A percentile compares a stretch with the other conserved stretches of the same genome.
These are phyloP conservation scores for Stenurella melanura DNA, from an alignment of 2,888 invertebrate genomes.

Conservation along the genomic window DNA sequence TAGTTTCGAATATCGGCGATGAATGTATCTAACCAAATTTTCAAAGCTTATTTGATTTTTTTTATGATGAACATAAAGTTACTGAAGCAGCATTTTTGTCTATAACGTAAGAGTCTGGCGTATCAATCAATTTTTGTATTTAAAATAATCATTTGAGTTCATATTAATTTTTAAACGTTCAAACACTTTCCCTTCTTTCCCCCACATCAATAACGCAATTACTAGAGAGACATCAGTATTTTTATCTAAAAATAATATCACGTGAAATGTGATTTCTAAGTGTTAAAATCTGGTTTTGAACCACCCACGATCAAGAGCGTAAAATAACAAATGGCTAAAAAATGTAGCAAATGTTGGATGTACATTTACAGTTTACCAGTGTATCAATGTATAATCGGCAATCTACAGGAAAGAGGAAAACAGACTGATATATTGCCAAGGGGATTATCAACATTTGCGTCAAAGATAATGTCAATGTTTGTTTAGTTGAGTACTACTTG, in stretches of 20 bases:
- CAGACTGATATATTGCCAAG: constrained; percentile 34
- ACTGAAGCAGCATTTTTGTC: no score
- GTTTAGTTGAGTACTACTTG: constrained; percentile 49
- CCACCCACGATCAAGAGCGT: background rate
- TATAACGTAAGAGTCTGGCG: no score
- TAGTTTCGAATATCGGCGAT: background rate
- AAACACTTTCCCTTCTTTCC: no score
- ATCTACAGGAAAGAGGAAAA: constrained; percentile 19
- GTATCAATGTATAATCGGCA: constrained; percentile 20
- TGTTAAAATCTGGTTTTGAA: constrained; percentile 7
- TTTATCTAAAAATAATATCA: constrained; percentile 15
- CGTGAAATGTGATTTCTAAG: background rate
- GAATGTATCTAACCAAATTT: background rate
- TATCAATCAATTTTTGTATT: no score
- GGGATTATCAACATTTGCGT: constrained; percentile 54
- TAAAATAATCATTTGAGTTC: no score
- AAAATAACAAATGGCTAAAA: constrained; percentile 15
- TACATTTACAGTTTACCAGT: background rate
- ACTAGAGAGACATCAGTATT: background rate
- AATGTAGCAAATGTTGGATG: constrained; percentile 4
- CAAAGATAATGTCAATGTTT: constrained; percentile 60
- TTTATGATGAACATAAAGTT: no score
- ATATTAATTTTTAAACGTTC: no score
- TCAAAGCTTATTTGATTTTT: no score
- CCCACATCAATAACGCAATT: no score